phyloP scores from a whole-genome alignment of 2,797 vertebrate species.

The Peromyscus nudipes region DNA sequence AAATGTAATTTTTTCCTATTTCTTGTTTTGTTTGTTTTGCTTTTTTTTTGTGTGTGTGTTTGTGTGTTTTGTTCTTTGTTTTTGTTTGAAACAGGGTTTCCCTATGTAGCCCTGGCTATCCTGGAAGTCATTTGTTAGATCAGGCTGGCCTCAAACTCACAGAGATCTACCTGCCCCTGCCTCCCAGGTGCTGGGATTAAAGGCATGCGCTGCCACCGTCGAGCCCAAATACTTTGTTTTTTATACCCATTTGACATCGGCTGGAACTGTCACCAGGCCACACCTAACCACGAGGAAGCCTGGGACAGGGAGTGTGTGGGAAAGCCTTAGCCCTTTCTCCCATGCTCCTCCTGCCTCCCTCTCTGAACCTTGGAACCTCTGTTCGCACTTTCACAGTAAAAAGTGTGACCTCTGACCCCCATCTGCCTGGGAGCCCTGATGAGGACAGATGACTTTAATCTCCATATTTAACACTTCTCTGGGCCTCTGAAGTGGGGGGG shows the following conservation, averaged over 20 bases:
- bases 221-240: background rate
- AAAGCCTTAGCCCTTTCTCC: background rate
- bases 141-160: background rate
- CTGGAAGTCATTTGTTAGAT: too few relatives aligned
- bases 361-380: background rate
- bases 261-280: constrained; percentile 13
- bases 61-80: background rate
- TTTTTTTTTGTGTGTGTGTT: too few relatives aligned
- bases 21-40: background rate
- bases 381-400: background rate
- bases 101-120: background rate
- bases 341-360: background rate
- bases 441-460: background rate
- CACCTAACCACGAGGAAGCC: constrained; percentile 32
- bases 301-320: background rate
- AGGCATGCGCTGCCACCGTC: too few relatives aligned
- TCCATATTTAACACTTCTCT: background rate
- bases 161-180: background rate
- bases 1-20: background rate
- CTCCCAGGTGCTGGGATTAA: too few relatives aligned
- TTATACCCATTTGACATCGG: background rate
- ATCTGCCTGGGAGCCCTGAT: background rate
- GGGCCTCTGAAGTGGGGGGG: background rate
- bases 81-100: background rate
- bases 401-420: background rate